A percentile compares a stretch with the other conserved stretches of the same genome.
Evolutionary conservation across 2,113 vertebrate species (phyloP).

Genomic region (Oplegnathus fasciatus): DNA sequence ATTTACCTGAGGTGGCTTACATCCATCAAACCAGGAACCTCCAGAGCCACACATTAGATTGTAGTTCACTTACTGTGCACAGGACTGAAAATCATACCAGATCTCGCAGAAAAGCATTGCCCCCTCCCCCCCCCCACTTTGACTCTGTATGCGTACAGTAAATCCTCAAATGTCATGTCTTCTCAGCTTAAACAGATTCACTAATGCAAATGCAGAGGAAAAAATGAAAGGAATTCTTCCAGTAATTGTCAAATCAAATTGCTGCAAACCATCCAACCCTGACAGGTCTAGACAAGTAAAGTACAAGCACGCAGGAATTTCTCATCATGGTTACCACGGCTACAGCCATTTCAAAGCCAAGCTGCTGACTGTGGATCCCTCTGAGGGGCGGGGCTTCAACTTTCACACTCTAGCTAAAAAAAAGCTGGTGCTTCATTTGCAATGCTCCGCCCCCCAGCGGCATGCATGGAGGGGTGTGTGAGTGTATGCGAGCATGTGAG

Average conservation of each 20-base stretch:
- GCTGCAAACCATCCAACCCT: not conserved
- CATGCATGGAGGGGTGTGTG: constrained; percentile 81
- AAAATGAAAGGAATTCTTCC: constrained; percentile 34
- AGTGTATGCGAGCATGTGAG: constrained; percentile 79
- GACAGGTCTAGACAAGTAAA: constrained; percentile 28
- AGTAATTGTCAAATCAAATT: constrained; percentile 14
- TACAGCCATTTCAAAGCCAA: constrained; percentile 58
- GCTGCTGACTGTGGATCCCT: constrained; percentile 62
- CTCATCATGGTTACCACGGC: constrained; percentile 21
- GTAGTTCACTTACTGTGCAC: constrained; percentile 60
- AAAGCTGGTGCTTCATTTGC: constrained; percentile 79
- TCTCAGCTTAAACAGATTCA: constrained; percentile 15
- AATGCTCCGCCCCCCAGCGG: constrained; percentile 88
- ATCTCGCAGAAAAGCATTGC: constrained; percentile 52
- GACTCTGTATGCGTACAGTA: not conserved
- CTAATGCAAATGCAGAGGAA: constrained; percentile 50
- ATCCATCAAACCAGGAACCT: constrained; percentile 61
- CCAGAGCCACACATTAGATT: constrained; percentile 66
- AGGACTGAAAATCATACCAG: constrained; percentile 54
- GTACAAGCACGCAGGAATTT: constrained; percentile 14
- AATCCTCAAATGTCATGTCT: constrained; percentile 1
- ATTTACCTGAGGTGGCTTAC: constrained; percentile 70
- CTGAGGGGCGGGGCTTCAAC: constrained; percentile 81
- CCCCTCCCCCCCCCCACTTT: constrained; percentile 6
- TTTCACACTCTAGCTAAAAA: constrained; percentile 86